These are phyloP conservation scores for Heliothis peltigera DNA, from an alignment of 2,888 invertebrate genomes.

Conservation along the genomic window DNA sequence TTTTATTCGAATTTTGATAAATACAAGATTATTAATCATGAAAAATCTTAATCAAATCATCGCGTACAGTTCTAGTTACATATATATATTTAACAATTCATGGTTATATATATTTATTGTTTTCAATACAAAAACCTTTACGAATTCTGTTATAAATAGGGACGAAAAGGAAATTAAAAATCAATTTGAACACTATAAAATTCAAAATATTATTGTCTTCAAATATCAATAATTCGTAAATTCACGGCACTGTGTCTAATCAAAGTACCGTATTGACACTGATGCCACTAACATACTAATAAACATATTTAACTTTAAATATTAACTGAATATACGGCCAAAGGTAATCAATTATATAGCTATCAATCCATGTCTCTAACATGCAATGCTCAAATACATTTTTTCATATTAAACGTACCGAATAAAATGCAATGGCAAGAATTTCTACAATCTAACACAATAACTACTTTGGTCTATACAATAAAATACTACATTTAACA, in stretches of 20 bases:
- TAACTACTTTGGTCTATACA: constrained; percentile 29
- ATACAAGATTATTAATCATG: background rate
- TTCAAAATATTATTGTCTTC: constrained; percentile 1
- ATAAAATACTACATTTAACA: constrained; percentile 34
- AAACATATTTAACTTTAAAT: constrained; percentile 20
- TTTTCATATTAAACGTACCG: constrained; percentile 46
- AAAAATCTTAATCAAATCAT: background rate
- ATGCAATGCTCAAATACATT: constrained; percentile 46
- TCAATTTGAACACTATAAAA: background rate
- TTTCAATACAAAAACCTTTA: background rate
- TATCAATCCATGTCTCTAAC: constrained; percentile 22
- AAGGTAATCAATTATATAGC: constrained; percentile 18
- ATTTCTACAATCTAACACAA: constrained; percentile 40
- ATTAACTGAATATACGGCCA: constrained; percentile 31
- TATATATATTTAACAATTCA: background rate
- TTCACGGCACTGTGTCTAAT: constrained; percentile 43
- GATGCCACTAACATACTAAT: constrained; percentile 26
- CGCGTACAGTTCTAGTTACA: background rate
- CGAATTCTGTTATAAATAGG: background rate
- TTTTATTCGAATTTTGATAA: background rate
- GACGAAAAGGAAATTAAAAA: background rate
- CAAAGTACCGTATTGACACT: constrained; percentile 38
- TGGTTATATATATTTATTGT: no score
- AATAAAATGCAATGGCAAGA: constrained; percentile 62
- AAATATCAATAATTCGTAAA: constrained; percentile 4